Percentiles rank a stretch among this genome's conserved stretches.
phyloP scores from a whole-genome alignment of 2,797 vertebrate species.

The Onychomys torridus region DNA sequence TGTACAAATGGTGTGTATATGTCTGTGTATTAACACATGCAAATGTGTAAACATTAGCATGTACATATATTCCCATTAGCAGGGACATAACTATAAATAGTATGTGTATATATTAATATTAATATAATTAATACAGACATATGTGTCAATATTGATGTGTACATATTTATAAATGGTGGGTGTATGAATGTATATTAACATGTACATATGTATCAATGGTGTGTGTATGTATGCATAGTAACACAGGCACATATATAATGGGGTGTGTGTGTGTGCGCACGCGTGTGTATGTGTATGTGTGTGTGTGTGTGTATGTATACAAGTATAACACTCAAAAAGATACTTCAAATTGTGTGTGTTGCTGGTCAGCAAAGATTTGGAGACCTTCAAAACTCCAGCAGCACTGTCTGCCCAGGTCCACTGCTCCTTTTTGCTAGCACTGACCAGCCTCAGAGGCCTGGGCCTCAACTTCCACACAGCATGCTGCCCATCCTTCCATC shows the following conservation, averaged over 20 bases:
- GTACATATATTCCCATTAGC: background rate
- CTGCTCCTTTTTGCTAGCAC: no score
- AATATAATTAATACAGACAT: background rate
- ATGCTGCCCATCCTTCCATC: fast-evolving
- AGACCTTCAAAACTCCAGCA: background rate
- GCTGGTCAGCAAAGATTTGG: background rate
- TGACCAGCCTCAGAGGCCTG: background rate
- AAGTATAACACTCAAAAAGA: background rate
- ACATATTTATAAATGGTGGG: background rate
- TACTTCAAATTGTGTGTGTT: background rate
- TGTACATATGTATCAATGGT: background rate
- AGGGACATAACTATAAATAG: background rate
- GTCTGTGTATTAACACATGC: background rate
- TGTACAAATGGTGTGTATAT: background rate
- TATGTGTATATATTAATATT: background rate
- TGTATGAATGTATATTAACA: background rate
- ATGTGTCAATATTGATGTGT: background rate
- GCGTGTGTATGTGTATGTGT: background rate
- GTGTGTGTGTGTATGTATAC: background rate
- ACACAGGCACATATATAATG: background rate
- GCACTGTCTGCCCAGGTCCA: background rate
- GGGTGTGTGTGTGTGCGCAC: background rate
- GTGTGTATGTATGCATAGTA: background rate
- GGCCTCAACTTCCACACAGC: background rate
- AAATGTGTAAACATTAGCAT: background rate